Percentiles rank a stretch among this genome's conserved stretches.
Conservation (phyloP, 2,113 vertebrate species). For the Podiceps cristatus region DNA sequence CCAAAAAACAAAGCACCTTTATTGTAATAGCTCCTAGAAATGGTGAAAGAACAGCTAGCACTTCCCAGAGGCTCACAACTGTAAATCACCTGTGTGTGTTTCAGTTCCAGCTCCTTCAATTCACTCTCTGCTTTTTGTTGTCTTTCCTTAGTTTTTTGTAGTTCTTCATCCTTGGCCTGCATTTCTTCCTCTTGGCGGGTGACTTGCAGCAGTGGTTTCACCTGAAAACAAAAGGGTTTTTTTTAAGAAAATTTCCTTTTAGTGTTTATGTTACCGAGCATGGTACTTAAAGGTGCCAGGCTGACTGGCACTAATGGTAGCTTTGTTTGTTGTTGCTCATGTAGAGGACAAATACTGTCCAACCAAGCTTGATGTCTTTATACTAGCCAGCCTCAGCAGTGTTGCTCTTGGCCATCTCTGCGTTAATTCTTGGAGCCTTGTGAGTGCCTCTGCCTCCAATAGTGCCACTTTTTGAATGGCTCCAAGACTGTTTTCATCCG, state of each 20-base stretch:
- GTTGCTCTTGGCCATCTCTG: not conserved
- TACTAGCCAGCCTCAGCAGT: not conserved
- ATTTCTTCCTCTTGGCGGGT: constrained; percentile 97
- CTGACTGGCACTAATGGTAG: not conserved
- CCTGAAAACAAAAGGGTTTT: constrained; percentile 69
- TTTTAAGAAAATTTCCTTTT: not conserved
- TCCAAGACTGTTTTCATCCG: not conserved
- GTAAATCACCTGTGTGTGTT: constrained; percentile 85
- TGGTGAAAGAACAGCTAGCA: not conserved
- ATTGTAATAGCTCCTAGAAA: not conserved
- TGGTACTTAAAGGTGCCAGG: not conserved
- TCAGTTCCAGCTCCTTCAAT: constrained; percentile 88
- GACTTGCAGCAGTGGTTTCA: constrained; percentile 96
- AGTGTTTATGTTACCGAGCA: not conserved
- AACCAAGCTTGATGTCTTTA: not conserved
- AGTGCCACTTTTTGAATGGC: not conserved
- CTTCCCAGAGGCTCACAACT: not conserved
- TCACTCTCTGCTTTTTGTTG: constrained; percentile 86
- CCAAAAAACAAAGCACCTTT: not conserved
- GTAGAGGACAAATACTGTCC: not conserved
- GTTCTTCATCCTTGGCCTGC: constrained; percentile 93
- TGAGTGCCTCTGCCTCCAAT: not conserved
- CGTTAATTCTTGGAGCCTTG: not conserved
- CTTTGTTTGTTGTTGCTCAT: not conserved
- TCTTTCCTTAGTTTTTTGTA: constrained; percentile 84